phyloP scores from a whole-genome alignment of 2,113 vertebrate genomes.

The Cynocephalus volans region DNA sequence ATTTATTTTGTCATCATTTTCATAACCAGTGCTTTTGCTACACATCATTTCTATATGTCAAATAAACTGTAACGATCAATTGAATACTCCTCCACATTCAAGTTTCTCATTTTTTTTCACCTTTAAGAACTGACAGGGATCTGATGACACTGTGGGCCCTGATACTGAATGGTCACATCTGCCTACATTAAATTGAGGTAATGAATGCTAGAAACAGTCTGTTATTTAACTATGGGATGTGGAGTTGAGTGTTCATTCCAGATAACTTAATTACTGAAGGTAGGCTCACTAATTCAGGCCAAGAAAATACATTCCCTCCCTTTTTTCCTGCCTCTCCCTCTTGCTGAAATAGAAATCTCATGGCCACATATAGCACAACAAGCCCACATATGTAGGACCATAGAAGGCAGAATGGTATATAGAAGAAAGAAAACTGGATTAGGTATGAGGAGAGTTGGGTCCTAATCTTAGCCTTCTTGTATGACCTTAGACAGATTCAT shows the following conservation, averaged over 20 bases:
- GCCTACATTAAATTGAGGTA: slow-evolving; percentile 16
- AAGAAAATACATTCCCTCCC: slow-evolving; percentile 36
- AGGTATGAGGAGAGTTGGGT: neutral
- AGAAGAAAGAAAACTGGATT: neutral
- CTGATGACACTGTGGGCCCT: neutral
- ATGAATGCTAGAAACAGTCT: neutral
- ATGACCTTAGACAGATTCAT: neutral
- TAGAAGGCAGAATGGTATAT: neutral
- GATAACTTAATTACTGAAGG: slow-evolving; percentile 43
- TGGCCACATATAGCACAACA: neutral
- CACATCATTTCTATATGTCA: slow-evolving; percentile 17
- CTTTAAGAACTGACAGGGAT: slow-evolving; percentile 20
- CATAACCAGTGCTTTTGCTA: slow-evolving; percentile 31
- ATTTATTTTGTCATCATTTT: slow-evolving; percentile 20
- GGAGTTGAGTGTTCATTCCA: slow-evolving; percentile 46
- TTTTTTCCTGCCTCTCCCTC: neutral
- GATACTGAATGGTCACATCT: slow-evolving; percentile 33
- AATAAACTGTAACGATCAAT: slow-evolving; percentile 26
- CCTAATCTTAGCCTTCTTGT: neutral
- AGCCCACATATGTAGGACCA: neutral
- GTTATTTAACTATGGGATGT: slow-evolving; percentile 5
- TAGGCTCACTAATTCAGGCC: slow-evolving; percentile 50
- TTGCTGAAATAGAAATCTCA: slow-evolving; percentile 43
- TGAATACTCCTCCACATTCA: slow-evolving; percentile 7
- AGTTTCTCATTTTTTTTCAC: neutral